Evolutionary conservation across 1,140 invertebrate species (phyloP), one percentile per base, ranked within the genome.

Genomic region (Dendroctonus ponderosae): DNA sequence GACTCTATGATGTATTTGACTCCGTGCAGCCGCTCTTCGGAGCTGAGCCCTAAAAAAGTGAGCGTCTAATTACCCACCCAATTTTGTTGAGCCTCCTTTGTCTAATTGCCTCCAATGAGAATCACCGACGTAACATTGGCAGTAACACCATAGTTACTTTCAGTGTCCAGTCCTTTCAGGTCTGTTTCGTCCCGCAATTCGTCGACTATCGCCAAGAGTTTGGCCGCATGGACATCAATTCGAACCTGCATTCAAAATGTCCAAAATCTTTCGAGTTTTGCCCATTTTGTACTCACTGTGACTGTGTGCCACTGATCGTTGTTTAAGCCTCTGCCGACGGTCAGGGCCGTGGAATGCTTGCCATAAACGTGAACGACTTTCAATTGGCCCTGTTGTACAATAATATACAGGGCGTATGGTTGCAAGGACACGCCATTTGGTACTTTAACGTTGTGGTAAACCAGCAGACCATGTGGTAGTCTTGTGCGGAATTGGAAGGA

Each of bases 1-100:
- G 92, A 93, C 80, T 93, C 91, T 68, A 93, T 93, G 43, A 93
- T 91, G 73, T 94, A 94, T 79, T 93, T 93, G 0, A 94, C 91
- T 59, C 91, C 91, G 74, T 93, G 91, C 12, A 92, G 80, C 77
- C 89, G 86, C 77, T 93, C 91, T 77, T 92, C 90, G 0, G 90
- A 91, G 74, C 91, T 92, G 64, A 94, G 79, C 71, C 92, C 91
- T 92, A 70, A n/a, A 70, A 66, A 11, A 37, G 12, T 15, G 37
- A 12, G 11, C 11, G 7, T 40, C 6, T 14, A n/a, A 46, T 14
- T 8, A 39, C 14, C 54, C 46, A 7, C 6, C 3, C 41, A 14
- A 44, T 58, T 7, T 48, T 64, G 5, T 39, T 39, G 40, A 26
- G 9, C 3, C 5, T 50, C 12, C 14, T 26, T 46, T 51, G 49